Base-by-base conservation (phyloP, 2,888 invertebrate genomes). In the Crioceris asparagi region DNA sequence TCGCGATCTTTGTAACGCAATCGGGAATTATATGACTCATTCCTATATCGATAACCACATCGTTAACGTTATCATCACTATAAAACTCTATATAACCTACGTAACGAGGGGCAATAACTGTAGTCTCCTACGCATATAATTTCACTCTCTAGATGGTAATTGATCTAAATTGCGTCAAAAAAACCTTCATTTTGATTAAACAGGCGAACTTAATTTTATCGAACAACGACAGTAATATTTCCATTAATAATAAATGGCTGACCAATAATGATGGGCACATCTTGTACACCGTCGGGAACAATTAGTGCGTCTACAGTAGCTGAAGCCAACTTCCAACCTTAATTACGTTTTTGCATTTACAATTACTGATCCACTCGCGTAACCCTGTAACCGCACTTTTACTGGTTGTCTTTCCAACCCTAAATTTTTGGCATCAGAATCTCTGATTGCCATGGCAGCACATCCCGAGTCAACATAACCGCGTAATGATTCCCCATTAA, bases 381-480 rank as follows among this genome's bases (percentile, higher is more conserved):
- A 43, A 21, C 36, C 39, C 27, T 34, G 17, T 27, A 46, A 32
- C 10, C 38, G 29, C 6, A 38, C 39, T 14, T 32, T 15, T 3
- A 32, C 32, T 4, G 41, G 37, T 18, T 29, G 16, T 26, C 23
- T 12, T 12, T 29, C 17, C 29, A 41, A 34, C 18, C 19, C 15
- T 19, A 45, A 31, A 11, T 29, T 32, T 15, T 16, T 8, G 11
- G 29, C 40, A 23, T 30, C 33, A 17, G 39, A 32, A 11, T 38
- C 34, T 5, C 33, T 19, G 8, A 47, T 34, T 12, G 40, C 38
- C 2, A 43, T 39, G 3, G 40, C 44, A 1, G 32, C 41, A 30
- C 44, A 45, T 7, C 43, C 47, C 1, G 42, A 37, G 39, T 46
- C 44, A 19, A 44, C 40, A 29, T 42, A 46, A 8, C 46, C 43